Base-by-base conservation (phyloP, 2,888 invertebrate species). In the Lucinisca nassula region DNA sequence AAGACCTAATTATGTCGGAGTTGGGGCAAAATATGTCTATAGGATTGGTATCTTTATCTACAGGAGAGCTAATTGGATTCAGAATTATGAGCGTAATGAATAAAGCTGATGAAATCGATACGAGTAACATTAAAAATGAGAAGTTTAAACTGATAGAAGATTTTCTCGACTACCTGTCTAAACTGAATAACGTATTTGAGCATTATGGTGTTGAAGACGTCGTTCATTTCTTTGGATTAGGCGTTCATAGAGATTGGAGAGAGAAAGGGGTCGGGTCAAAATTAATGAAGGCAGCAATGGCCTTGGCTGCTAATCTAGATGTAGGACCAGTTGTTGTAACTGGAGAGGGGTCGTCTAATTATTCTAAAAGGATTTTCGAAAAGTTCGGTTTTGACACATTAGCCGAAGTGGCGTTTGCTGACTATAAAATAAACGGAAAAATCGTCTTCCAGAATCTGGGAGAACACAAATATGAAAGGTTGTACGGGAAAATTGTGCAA, bases 361-460 rank as follows among this genome's bases (percentile, higher is more conserved):
- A 73, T 38, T 84, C 87, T 0, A 77, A 80, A 61, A 72, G 37
- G 30, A 87, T 84, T 30, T 87, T 58, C 30, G 78, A 87, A 35
- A 84, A 80, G 49, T 55, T 70, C 1, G 81, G 81, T 6, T 84
- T 87, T 67, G 87, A 84, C 2, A 32, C 40, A 21, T 35, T 84
- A 2, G 37, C 58, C 21, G 87, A 81, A 45, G 27, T 83, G 12
- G 0, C 4, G 24, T 87, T 51, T 75, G 81, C 77, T 21, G 74
- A 84, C 10, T 87, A 84, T 78, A 55, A 73, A 40, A 32, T 67
- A 2, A 35, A 87, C 35, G 87, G 87, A 0, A 61, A 82, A 12
- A 75, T 79, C 1, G 70, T 86, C 3, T 74, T 86, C 24, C 49
- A 79, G 14, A 85, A 85, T 35, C 81, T 81, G 21, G 85, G 79